These are phyloP conservation scores for Brotula barbata DNA, from an alignment of 2,797 vertebrate genomes.

Conservation along the genomic window DNA sequence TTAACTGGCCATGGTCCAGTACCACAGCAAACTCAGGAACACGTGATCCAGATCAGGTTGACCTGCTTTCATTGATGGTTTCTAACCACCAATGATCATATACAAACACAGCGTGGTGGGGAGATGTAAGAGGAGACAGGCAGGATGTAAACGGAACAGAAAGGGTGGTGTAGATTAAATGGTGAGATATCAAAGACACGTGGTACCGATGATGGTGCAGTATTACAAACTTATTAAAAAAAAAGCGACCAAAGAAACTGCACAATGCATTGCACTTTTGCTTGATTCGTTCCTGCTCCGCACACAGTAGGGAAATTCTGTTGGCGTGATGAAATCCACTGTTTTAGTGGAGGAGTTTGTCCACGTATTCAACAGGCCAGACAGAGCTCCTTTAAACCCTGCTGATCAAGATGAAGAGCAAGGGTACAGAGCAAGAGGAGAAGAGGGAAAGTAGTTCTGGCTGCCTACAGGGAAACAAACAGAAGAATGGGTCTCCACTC, in stretches of 20 bases:
- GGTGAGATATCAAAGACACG: conserved; percentile 7
- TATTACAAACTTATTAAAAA: conserved; percentile 38
- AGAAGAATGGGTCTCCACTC: neutral
- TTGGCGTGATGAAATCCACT: conserved; percentile 52
- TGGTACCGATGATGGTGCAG: conserved; percentile 2
- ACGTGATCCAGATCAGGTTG: too few species aligned
- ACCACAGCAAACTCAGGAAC: too few species aligned
- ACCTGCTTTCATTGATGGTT: neutral
- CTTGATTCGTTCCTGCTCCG: conserved; percentile 6
- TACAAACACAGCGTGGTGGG: neutral
- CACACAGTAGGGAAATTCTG: conserved; percentile 30
- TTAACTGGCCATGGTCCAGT: too few species aligned
- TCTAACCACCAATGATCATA: conserved; percentile 2
- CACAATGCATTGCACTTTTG: too few species aligned
- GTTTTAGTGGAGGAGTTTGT: conserved; percentile 54
- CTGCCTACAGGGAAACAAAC: conserved; percentile 15
- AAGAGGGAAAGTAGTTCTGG: neutral
- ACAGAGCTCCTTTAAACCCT: conserved; percentile 44
- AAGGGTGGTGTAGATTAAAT: conserved; percentile 26
- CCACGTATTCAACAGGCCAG: conserved; percentile 46
- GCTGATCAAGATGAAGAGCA: conserved; percentile 23
- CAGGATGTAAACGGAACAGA: conserved; percentile 6
- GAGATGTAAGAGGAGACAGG: neutral
- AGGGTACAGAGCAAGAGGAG: neutral
- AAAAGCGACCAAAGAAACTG: too few species aligned